Base-by-base conservation (phyloP, 2,888 invertebrate species). In the Xylophagus ater region DNA sequence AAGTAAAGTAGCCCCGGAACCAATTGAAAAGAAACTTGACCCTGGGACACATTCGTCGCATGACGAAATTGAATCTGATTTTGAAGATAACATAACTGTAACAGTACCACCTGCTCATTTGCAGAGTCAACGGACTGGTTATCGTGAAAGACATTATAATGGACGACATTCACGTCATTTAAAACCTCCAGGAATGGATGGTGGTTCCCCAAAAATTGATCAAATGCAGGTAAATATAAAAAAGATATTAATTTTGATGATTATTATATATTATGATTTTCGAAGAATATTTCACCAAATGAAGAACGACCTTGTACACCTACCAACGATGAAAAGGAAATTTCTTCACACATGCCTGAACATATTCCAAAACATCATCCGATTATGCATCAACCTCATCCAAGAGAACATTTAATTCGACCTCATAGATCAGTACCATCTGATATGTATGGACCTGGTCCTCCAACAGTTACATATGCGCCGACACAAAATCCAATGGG, bases 271-370 rank as follows among this genome's bases (percentile, higher is more conserved):
- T n/a, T n/a, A n/a, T n/a, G n/a, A n/a, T n/a, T n/a, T n/a, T n/a
- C n/a, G n/a, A n/a, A n/a, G n/a, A n/a, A n/a, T 19, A 30, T 40
- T 14, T 31, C 42, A 25, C 18, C 14, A 14, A 26, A 67, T 12
- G 79, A 79, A 57, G 80, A 79, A 52, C 69, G 80, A 33, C 73
- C 80, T 1, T 77, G 76, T 33, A 81, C 82, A 7, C 81, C 82
- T 2, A 81, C 81, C 1, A 72, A 81, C 34, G 78, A 78, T 52
- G 78, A 78, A 58, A 64, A 66, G 12, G 65, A 49, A 32, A 37
- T 49, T 10, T n/a, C n/a, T 14, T n/a, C n/a, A 6, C 43, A 40
- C 8, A 41, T 39, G 28, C 53, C 56, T 5, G 51, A 43, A 32
- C 31, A 54, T 8, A 41, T 42, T 21, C 42, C 42, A 1, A 28